These are phyloP conservation scores for Eleutherodactylus coqui DNA, from an alignment of 2,797 vertebrate genomes.

Conservation along the genomic window DNA sequence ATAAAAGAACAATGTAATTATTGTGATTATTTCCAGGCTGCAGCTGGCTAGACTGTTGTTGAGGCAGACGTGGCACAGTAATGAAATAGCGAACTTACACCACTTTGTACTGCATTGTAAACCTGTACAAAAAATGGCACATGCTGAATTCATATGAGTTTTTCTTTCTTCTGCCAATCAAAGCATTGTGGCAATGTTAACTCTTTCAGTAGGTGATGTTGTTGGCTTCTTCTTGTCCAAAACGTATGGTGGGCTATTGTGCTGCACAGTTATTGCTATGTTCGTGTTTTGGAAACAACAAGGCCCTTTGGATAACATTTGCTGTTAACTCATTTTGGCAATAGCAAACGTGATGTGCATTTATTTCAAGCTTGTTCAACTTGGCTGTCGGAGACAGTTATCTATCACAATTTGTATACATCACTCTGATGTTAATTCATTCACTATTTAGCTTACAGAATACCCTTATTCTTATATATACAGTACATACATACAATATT, in stretches of 20 bases:
- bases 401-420: background rate
- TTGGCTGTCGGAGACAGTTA: background rate
- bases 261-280: background rate
- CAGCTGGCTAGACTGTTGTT: conserved; percentile 58
- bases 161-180: conserved; percentile 26
- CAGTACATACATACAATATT: background rate
- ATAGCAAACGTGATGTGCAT: background rate
- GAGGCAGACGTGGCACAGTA: conserved; percentile 43
- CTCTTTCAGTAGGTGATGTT: background rate
- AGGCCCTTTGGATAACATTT: background rate
- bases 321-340: background rate
- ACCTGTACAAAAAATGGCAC: conserved; percentile 38
- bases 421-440: background rate
- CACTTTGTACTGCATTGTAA: conserved; percentile 44
- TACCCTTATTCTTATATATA: background rate
- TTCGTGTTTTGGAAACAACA: background rate
- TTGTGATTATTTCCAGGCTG: conserved; percentile 60
- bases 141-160: conserved; percentile 22
- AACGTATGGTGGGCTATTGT: background rate
- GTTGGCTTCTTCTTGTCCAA: background rate
- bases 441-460: background rate
- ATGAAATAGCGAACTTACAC: conserved; percentile 39
- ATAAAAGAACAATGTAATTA: conserved; percentile 63
- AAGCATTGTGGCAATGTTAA: conserved; percentile 13
- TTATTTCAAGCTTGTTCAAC: background rate